These are phyloP conservation scores for Pelecanus crispus DNA, from an alignment of 2,113 vertebrate genomes.

Conservation along the genomic window DNA sequence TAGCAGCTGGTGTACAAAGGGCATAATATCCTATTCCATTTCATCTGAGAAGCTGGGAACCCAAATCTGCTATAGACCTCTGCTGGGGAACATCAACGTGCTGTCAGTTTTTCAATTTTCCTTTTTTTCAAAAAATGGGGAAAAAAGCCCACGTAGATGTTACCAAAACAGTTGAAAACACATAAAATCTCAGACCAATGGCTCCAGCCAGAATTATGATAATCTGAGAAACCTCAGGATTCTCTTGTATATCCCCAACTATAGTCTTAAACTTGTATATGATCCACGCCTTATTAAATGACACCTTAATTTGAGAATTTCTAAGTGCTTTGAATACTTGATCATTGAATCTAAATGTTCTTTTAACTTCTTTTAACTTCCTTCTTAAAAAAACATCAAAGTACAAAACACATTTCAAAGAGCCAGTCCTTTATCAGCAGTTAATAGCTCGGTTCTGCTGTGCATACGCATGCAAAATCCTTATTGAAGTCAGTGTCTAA, in stretches of 20 bases:
- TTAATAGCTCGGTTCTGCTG: conserved; percentile 9
- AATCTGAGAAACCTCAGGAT: neutral
- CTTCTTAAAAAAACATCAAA: conserved; percentile 28
- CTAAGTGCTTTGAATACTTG: neutral
- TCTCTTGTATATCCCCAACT: neutral
- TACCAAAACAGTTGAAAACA: neutral
- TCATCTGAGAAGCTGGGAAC: neutral
- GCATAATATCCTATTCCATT: neutral
- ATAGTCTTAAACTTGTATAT: neutral
- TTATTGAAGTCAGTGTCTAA: neutral
- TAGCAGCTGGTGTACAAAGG: neutral
- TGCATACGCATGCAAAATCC: neutral
- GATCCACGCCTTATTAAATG: neutral
- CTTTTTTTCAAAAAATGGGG: neutral
- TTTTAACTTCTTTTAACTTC: conserved; percentile 26
- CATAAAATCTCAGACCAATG: neutral
- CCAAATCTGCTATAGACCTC: neutral
- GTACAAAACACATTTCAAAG: conserved; percentile 13
- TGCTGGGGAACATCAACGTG: neutral
- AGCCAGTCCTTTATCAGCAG: conserved; percentile 5
- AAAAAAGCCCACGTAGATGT: neutral
- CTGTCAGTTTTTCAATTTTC: neutral
- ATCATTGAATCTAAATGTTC: conserved; percentile 6
- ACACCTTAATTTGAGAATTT: neutral
- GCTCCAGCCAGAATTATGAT: neutral